A percentile compares a stretch with the other conserved stretches of the same genome.
Conservation (phyloP, 2,113 vertebrate genomes). For the Oncorhynchus masou region DNA sequence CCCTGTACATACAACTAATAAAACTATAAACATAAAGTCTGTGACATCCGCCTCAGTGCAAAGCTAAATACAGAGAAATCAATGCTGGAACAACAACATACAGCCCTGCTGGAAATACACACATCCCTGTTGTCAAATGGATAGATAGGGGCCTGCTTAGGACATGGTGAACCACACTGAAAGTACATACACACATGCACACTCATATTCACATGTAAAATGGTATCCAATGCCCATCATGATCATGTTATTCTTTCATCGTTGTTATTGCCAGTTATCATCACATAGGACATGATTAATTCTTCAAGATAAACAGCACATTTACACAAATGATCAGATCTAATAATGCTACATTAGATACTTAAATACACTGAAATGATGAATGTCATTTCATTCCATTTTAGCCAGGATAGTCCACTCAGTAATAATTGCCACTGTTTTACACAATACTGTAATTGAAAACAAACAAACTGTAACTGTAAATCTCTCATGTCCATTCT, state of each 20-base stretch:
- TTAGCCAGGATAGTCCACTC: not conserved
- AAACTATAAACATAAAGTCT: not conserved
- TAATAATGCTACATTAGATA: not conserved
- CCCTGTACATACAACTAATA: not conserved
- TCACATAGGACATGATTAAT: too few species aligned
- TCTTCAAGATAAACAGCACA: too few species aligned
- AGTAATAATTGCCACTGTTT: not conserved
- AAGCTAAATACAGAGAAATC: not conserved
- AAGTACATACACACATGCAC: slow-evolving; percentile 7
- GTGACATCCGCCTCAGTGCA: not conserved
- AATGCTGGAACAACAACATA: not conserved
- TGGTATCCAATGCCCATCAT: not conserved
- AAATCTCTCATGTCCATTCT: too few species aligned
- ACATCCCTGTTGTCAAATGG: not conserved
- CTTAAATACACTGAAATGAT: too few species aligned
- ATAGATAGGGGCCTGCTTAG: not conserved
- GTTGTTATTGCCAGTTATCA: too few species aligned
- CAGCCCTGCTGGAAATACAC: not conserved
- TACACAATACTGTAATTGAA: not conserved
- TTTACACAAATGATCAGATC: not conserved
- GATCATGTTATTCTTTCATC: too few species aligned
- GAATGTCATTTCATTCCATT: not conserved
- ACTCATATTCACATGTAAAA: not conserved
- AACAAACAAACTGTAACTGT: too few species aligned
- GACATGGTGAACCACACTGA: not conserved